Evolutionary conservation across 2,797 vertebrate species (phyloP).

Genomic region (Eidolon dupreanum): DNA sequence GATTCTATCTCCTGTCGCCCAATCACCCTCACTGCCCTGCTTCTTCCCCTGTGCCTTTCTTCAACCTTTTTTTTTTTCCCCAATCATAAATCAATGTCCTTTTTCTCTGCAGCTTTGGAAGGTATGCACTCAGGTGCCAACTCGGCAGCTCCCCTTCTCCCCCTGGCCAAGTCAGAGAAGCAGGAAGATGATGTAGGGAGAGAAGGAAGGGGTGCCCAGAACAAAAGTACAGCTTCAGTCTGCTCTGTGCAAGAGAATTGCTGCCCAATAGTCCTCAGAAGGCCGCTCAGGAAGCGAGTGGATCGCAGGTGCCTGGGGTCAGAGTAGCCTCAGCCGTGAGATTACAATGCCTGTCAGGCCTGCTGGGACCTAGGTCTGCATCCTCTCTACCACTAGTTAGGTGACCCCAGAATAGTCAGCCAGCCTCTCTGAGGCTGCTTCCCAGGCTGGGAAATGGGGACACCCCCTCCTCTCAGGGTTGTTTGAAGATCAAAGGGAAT

Average conservation of each 20-base stretch:
- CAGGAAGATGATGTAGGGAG: background rate
- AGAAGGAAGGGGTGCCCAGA: too few relatives aligned
- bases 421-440: background rate
- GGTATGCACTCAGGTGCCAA: background rate
- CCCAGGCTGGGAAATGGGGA: background rate
- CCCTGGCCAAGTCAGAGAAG: background rate
- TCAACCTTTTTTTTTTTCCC: constrained; percentile 55
- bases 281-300: background rate
- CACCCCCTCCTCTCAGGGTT: background rate
- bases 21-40: background rate
- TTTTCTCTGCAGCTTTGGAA: background rate
- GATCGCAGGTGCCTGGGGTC: background rate
- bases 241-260: rapidly evolving
- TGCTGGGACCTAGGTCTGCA: rapidly evolving
- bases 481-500: constrained; percentile 64
- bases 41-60: background rate
- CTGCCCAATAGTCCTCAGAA: background rate
- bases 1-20: background rate
- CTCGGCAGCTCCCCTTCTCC: background rate
- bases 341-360: rapidly evolving
- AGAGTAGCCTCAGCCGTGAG: rapidly evolving
- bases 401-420: background rate
- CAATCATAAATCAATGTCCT: constrained; percentile 82
- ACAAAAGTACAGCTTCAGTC: background rate
- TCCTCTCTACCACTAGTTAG: background rate